Base-by-base conservation (phyloP, 2,888 invertebrate genomes). In the Agriopis leucophaearia region DNA sequence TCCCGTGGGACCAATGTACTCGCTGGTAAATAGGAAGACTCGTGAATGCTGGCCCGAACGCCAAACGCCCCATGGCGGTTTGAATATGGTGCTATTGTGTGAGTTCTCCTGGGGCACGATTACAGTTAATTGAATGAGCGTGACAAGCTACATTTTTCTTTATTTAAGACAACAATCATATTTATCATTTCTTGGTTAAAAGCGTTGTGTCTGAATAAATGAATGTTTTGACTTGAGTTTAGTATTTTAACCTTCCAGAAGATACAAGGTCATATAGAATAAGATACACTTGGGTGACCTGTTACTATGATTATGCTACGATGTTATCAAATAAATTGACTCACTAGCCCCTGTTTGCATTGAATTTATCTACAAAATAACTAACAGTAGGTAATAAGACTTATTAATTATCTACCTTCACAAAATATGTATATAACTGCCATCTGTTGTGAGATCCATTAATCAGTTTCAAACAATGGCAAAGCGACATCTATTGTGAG, bases 1-100 rank as follows among this genome's bases (percentile, higher is more conserved):
- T 91, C 93, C 92, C 92, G 90, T 85, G 92, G 86, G 91, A 91
- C 87, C 87, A 85, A 89, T 84, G 91, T 84, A 88, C 90, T 88
- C 77, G 80, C 80, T 81, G 81, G 82, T 82, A 84, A 84, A 81
- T 84, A 87, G 88, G 87, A 88, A 89, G 85, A 79, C 80, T 87
- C 78, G 82, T 88, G 88, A 90, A 91, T 90, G 88, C 88, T 81
- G 82, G 84, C 82, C 27, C 83, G 84, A 84, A 85, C 82, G 80
- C 79, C 81, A 60, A 27, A 27, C 55, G 16, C 12, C 13, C 8
- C 40, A 13, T 54, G 50, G 52, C 59, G 52, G 67, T 66, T 63
- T 74, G 75, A 78, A 78, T 85, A 88, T 86, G 88, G 84, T 81
- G 83, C 75, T 79, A 82, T 75, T 81, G 81, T 85, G 76, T 83